These are phyloP conservation scores for Sminthurinus signatus DNA, from an alignment of 1,140 invertebrate species.

Conservation along the genomic window DNA sequence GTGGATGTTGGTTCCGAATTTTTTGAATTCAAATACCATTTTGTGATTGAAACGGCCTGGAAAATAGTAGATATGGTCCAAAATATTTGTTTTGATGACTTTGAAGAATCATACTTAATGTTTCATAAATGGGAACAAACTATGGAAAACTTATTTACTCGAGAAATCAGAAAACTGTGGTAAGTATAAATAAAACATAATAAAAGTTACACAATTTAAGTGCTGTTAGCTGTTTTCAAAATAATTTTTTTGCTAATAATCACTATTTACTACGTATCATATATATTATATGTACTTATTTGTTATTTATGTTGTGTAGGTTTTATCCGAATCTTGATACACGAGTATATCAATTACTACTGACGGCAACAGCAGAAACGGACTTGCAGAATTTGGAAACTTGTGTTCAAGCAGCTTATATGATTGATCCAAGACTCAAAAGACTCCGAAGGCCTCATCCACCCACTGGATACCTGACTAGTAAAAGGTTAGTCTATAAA, in stretches of 20 bases:
- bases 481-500: slow-evolving; percentile 13
- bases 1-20: slow-evolving; percentile 6
- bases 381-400: slow-evolving; percentile 31
- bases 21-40: slow-evolving; percentile 17
- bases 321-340: slow-evolving; percentile 15
- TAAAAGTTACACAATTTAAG: no score
- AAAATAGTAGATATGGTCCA: slow-evolving; percentile 26
- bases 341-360: slow-evolving; percentile 17
- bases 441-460: slow-evolving; percentile 5
- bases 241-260: not conserved
- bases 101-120: slow-evolving; percentile 15
- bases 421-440: not conserved
- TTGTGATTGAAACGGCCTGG: slow-evolving; percentile 25
- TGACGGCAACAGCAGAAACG: slow-evolving; percentile 13
- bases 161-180: slow-evolving; percentile 28
- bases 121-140: slow-evolving; percentile 31
- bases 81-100: slow-evolving; percentile 13
- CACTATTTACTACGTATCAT: not conserved
- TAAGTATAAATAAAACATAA: slow-evolving; percentile 1
- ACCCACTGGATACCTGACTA: not conserved
- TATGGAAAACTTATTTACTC: slow-evolving; percentile 29
- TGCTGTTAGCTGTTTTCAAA: no score
- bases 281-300: not conserved
- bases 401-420: slow-evolving; percentile 26
- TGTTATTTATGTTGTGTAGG: slow-evolving; percentile 9